Percentiles rank a stretch among this genome's conserved stretches.
phyloP scores from a whole-genome alignment of 2,797 vertebrate genomes.

The Meriones psammophilus region DNA sequence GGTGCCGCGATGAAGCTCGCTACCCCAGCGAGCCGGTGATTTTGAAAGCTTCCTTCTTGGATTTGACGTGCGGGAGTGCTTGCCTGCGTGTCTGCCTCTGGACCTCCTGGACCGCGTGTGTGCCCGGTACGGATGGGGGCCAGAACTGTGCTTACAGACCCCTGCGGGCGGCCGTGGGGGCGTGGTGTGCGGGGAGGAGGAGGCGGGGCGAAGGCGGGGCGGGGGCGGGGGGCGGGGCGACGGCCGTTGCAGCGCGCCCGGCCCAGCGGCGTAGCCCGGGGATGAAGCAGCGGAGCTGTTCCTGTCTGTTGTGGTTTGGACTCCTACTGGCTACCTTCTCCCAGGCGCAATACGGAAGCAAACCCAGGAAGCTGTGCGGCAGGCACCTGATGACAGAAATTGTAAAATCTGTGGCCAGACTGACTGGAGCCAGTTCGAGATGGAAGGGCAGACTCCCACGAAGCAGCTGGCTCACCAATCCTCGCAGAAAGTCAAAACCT shows the following conservation, averaged over 20 bases:
- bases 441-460: not conserved
- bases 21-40: not conserved
- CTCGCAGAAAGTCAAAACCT: not conserved
- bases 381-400: slow-evolving; percentile 69
- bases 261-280: rapidly evolving
- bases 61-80: not conserved
- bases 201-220: not conserved
- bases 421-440: slow-evolving; percentile 57
- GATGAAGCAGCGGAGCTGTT: not conserved
- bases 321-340: slow-evolving; percentile 28
- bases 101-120: not conserved
- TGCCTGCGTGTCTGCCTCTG: not conserved
- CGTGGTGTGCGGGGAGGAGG: not conserved
- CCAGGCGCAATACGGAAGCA: not conserved
- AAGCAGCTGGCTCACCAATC: not conserved
- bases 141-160: not conserved
- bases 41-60: not conserved
- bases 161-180: not conserved
- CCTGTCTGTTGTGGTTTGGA: slow-evolving; percentile 29
- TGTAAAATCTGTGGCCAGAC: slow-evolving; percentile 63
- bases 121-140: not conserved
- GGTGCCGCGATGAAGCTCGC: not conserved
- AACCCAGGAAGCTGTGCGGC: slow-evolving; percentile 73
- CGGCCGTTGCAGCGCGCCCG: rapidly evolving
- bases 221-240: not conserved